Evolutionary conservation across 2,888 invertebrate genomes (phyloP), one percentile per base, ranked within the genome.

Genomic region (Rutpela maculata): DNA sequence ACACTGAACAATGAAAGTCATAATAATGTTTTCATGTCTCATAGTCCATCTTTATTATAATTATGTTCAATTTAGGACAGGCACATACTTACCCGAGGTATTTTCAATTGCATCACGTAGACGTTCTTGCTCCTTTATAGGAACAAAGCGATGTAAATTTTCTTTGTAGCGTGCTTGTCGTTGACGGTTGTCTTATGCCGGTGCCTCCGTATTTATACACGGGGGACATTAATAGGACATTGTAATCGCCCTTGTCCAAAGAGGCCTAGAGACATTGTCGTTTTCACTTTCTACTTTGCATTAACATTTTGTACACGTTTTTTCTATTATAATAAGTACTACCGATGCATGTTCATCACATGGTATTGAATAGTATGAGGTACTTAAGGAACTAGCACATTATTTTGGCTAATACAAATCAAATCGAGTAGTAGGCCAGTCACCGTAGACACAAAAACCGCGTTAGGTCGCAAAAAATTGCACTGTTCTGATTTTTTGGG

Each of bases 1-100:
- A 60, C 70, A 15, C 15, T 22, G 59, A 57, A 70, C 70, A 70
- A 70, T 70, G 43, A 70, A 60, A 70, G 70, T 70, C 26, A 69
- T 70, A 18, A 68, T 69, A 43, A 43, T 60, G 19, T 60, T 70
- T 70, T 60, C 38, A 70, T 70, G 70, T 60, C 38, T 59, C 59
- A 60, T 19, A 19, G 38, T 43, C 60, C 70, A 70, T 70, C 70
- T 74, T 62, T 74, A 63, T 68, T 63, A 22, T 69, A 74, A 74
- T 74, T 68, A 60, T n/a, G 18, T 68, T 67, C 68, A 60, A 74
- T 74, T 68, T 68, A 74, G 68, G 62, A 60, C 68, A 22, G 26
- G 18, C 62, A 59, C 60, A 70, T 31, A 67, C 60, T 62, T 31
- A 67, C 18, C 69, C 57, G 50, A 57, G 69, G 69, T 57, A 38